Evolutionary conservation across 2,888 invertebrate species (phyloP), one percentile per base, ranked within the genome.

Genomic region (Pedicia rivosa): DNA sequence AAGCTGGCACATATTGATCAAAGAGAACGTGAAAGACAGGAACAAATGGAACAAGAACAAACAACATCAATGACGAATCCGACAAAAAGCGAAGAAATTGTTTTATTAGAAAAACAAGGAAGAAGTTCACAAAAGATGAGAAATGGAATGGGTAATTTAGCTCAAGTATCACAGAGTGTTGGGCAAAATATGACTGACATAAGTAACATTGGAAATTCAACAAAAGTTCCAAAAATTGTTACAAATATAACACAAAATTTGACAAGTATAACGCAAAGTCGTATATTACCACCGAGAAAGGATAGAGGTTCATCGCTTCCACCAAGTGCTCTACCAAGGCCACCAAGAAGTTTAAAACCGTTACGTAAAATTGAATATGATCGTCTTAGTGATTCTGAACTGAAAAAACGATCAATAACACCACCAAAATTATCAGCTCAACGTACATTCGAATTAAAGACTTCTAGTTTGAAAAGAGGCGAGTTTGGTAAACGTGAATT

Each of bases 161-260:
- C 43, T 12, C 45, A 46, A 41, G 46, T 48, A 5, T 43, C 47
- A 13, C 46, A 46, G n/a, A 47, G 38, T 13, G 44, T 48, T 22
- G 47, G 47, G 9, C 46, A 46, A 38, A 48, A 48, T 41, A 48
- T 48, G 48, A 48, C 46, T 1, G 48, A 48, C 29, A 47, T 48
- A 6, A 46, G 45, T 37, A 48, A 48, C 29, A 47, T 48, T 39
- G 46, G 45, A 20, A 41, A 42, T 31, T 24, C 40, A 43, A 13
- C 42, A 6, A 28, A 12, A 16, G 3, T 9, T 19, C 29, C 15
- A n/a, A 8, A 24, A 24, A 24, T 24, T 24, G 24, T 24, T 8
- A 24, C 24, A 24, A 30, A 31, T 12, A 24, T 36, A 8, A 22
- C 36, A 10, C 36, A 36, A 22, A 27, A 33, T 19, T 8, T 39